Percentiles rank a stretch among this genome's conserved stretches.
These are phyloP conservation scores for Otolemur garnettii DNA, from an alignment of 2,113 vertebrate species.

Conservation along the genomic window DNA sequence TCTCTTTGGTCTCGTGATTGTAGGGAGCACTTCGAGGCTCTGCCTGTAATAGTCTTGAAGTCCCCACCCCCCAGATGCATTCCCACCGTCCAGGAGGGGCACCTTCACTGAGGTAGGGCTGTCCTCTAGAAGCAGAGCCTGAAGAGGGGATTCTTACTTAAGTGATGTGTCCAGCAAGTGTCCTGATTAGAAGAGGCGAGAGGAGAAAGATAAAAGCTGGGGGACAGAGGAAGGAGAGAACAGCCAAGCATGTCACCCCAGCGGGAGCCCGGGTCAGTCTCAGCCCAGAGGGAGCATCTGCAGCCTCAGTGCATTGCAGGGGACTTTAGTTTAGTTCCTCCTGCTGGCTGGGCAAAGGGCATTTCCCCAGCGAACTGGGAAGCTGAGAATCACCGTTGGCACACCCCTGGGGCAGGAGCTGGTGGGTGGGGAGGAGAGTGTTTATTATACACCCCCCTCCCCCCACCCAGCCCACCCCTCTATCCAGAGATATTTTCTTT, in stretches of 20 bases:
- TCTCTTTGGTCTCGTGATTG: neutral
- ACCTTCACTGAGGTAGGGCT: neutral
- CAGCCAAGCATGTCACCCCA: neutral
- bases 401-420: neutral
- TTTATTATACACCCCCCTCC: no score
- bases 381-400: neutral
- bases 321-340: neutral
- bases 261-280: neutral
- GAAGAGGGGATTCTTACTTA: neutral
- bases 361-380: neutral
- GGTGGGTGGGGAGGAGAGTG: fast-evolving
- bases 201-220: neutral
- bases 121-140: neutral
- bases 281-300: neutral
- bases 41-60: neutral
- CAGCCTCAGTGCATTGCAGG: neutral
- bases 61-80: neutral
- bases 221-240: no score
- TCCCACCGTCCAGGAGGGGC: neutral
- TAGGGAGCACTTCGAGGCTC: neutral
- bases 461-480: neutral
- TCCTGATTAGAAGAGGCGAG: neutral
- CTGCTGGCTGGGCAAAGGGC: neutral
- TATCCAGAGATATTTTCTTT: neutral
- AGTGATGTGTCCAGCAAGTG: neutral